These are phyloP conservation scores for Drosophila melanica DNA, from an alignment of 1,140 invertebrate genomes.

Conservation along the genomic window DNA sequence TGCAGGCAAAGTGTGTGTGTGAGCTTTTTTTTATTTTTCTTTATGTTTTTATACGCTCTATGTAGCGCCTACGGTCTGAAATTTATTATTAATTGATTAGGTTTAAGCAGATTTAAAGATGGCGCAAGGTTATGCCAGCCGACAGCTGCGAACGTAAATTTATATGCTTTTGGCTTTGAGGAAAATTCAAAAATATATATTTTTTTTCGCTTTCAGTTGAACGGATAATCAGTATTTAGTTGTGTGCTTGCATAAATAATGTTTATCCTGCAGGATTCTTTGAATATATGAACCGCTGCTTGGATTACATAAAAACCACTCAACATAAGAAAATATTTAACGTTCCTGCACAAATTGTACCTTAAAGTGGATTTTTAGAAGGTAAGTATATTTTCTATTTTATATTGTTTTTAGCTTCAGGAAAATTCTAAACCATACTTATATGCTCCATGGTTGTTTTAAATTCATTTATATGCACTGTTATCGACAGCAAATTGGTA, in stretches of 20 bases:
- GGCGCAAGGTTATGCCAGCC: constrained; percentile 32
- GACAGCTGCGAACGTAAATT: constrained; percentile 19
- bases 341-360: too few species aligned
- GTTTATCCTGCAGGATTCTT: background rate
- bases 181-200: background rate
- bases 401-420: too few species aligned
- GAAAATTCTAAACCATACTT: too few species aligned
- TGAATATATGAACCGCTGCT: background rate
- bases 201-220: background rate
- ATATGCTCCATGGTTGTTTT: too few species aligned
- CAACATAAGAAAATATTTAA: background rate
- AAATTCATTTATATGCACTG: too few species aligned
- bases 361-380: too few species aligned
- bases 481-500: too few species aligned
- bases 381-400: too few species aligned
- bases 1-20: constrained; percentile 54
- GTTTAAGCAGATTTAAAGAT: constrained; percentile 71
- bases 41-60: constrained; percentile 37
- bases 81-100: constrained; percentile 81
- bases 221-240: constrained; percentile 16
- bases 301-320: background rate
- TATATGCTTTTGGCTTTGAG: background rate
- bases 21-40: constrained; percentile 13
- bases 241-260: background rate
- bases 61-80: constrained; percentile 58